Base-by-base conservation (phyloP, 2,888 invertebrate genomes). In the Phymatocera aterrima region DNA sequence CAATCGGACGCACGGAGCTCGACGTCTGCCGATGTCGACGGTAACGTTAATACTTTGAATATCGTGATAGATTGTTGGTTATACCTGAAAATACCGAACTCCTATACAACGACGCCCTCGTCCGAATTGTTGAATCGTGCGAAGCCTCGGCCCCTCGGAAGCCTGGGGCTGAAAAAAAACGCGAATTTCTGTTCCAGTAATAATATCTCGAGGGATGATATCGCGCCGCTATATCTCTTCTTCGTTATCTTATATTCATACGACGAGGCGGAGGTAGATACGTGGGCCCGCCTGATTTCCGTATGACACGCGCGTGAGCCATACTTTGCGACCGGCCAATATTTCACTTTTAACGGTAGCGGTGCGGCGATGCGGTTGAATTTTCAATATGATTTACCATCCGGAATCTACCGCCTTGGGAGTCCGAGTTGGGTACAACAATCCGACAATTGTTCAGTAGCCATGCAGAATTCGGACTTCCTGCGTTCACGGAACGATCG, bases 371-470 rank as follows among this genome's bases (percentile, higher is more conserved):
- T 40, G 64, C 64, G 64, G 24, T 64, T n/a, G 40, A 64, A 64
- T 37, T 64, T 64, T 64, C 64, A 40, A 64, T 64, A 64, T 64
- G 64, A 64, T 64, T 64, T 40, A 64, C 34, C 64, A 64, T 18
- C 40, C 8, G 64, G 37, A 64, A 21, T 40, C 64, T 40, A 10
- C 37, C 37, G 18, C 64, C 64, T 34, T 64, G 64, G 64, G 64
- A 64, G 6, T 64, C 37, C 18, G 5, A 18, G 37, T n/a, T n/a
- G n/a, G n/a, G n/a, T 37, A 37, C 37, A 61, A 37, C 34, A 37
- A 37, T 64, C n/a, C n/a, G n/a, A n/a, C n/a, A n/a, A n/a, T n/a
- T n/a, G 21, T 64, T 6, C 34, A 61, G 61, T 37, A 64, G 61
- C 64, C 37, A n/a, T 8, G 51, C 3, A 64, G 64, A 37, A 64